Evolutionary conservation across 1,140 invertebrate species (phyloP), one percentile per base, ranked within the genome.

Genomic region (Pygmarrhopalites habei): DNA sequence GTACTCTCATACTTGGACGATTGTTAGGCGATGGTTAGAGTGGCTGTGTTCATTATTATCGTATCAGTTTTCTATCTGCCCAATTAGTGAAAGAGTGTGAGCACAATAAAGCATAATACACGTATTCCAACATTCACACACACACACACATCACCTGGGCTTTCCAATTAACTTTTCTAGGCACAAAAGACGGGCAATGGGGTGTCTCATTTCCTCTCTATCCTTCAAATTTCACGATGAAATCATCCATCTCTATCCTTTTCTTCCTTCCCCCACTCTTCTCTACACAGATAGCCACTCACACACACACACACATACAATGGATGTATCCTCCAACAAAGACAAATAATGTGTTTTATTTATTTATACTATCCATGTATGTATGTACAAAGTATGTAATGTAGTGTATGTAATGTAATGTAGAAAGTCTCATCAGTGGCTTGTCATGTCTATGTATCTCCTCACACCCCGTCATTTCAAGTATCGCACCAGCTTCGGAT

Each of bases 101-200:
- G 44, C 4, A 21, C 4, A 46, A 21, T 46, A 5, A 17, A 14
- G 5, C 7, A n/a, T 46, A 21, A n/a, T 46, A 46, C 5, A n/a
- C 21, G 19, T 46, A 39, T 10, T 7, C 4, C 10, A n/a, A 46
- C 49, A 52, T 52, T 52, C 49, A 52, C 51, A 62, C 46, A 46
- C 49, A 52, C 28, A 28, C 49, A 52, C 51, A 62, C 46, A 49
- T 64, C 62, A 58, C 62, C 62, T 64, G 55, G 44, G 44, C 56
- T 64, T 39, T 64, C 62, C 62, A 64, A 64, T 64, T 64, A 64
- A 64, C 62, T 64, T 52, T 51, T 58, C 55, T 44, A 28, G 26
- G 46, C 35, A 64, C 62, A 64, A 64, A 63, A 64, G 62, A 28
- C 32, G 25, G 29, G 15, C 62, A 52, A 32, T 55, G 56, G 62